These are phyloP conservation scores for Ectropis crepuscularia DNA, from an alignment of 2,888 invertebrate species.

Conservation along the genomic window DNA sequence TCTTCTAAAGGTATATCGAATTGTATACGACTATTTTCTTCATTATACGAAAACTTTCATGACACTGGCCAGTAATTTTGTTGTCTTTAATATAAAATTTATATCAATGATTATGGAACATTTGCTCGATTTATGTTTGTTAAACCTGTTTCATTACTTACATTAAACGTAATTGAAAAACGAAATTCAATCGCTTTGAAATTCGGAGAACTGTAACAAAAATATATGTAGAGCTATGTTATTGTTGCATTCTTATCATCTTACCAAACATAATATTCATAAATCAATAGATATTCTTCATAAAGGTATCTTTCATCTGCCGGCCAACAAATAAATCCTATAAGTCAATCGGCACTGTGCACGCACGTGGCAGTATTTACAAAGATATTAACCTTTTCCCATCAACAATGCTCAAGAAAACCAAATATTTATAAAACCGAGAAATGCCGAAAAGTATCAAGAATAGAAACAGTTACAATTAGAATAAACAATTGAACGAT, in stretches of 20 bases:
- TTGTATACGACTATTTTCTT: no score
- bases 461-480: constrained; percentile 37
- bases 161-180: no score
- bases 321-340: constrained; percentile 34
- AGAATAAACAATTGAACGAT: constrained; percentile 30
- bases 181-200: no score
- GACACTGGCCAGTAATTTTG: no score
- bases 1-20: no score
- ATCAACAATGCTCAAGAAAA: constrained; percentile 69
- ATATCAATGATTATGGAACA: no score
- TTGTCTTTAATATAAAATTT: no score
- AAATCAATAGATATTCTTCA: background rate
- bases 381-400: constrained; percentile 75
- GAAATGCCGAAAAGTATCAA: constrained; percentile 38
- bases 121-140: no score
- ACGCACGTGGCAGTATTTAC: constrained; percentile 57
- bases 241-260: background rate
- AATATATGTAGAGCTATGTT: background rate
- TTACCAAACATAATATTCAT: background rate
- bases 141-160: no score
- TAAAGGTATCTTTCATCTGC: constrained; percentile 13
- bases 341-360: constrained; percentile 58
- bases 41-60: no score
- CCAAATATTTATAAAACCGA: constrained; percentile 71
- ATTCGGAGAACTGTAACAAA: no score